Base-by-base conservation (phyloP, 2,113 vertebrate genomes). In the Cettia cetti region DNA sequence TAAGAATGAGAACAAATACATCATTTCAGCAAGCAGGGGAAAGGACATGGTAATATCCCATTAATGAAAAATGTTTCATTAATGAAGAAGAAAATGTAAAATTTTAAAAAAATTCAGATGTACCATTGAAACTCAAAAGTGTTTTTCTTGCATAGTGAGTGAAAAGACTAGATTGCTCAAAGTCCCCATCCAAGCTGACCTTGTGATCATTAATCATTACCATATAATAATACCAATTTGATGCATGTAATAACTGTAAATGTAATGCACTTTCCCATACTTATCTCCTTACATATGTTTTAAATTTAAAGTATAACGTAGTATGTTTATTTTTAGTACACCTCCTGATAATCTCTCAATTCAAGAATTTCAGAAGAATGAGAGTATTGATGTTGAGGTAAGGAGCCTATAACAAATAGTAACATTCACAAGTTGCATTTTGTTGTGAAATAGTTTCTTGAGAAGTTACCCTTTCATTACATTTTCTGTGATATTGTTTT, bases 281-380 rank as follows among this genome's bases (percentile, higher is more conserved):
- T 80, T 87, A 56, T 15, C 30, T 90, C 8, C 49, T 89, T 93
- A 69, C 17, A 64, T 27, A 52, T 76, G 40, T 61, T 92, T 91
- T 90, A 72, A 64, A 70, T 79, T 96, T 94, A 19, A 97, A 96
- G 65, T 92, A 10, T 96, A 91, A 71, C 31, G 0, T 28, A 75
- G 56, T 92, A 3, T 95, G 72, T 90, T 96, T 95, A 69, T 95
- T 97, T 98, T 94, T 91, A 99, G 99, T 98, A 98, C 98, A 93
- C 99, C 99, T 95, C 99, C 99, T 88, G 99, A 99, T 98, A 99
- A 99, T 97, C 97, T 99, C 82, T 99, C 99, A 82, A 99, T 99
- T 97, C 99, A 99, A 97, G 99, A 99, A 93, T 99, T 99, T 98
- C 99, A 99, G 97, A 99, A 99, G 98, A 99, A 99, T 94, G 99